A percentile compares a stretch with the other conserved stretches of the same genome.
These are phyloP conservation scores for Megastigmus dorsalis DNA, from an alignment of 2,888 invertebrate genomes.

Conservation along the genomic window DNA sequence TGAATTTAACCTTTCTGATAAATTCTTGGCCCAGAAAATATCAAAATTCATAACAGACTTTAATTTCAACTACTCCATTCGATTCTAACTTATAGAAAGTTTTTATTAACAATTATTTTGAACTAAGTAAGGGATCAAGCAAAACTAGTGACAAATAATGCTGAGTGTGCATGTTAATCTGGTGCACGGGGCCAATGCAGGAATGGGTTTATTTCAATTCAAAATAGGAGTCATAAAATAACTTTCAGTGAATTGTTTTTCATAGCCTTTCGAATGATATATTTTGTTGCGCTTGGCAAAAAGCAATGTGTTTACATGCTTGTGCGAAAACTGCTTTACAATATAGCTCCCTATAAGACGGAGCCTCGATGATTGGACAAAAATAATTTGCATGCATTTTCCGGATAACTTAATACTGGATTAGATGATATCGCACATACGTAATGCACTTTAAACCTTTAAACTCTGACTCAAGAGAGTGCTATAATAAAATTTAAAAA, in stretches of 20 bases:
- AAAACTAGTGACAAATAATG: constrained; percentile 27
- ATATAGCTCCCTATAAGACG: constrained; percentile 42
- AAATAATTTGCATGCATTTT: constrained; percentile 43
- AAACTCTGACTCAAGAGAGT: background rate
- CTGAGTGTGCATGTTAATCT: constrained; percentile 23
- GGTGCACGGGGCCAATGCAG: constrained; percentile 36
- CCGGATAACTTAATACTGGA: constrained; percentile 15
- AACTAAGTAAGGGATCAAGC: constrained; percentile 6
- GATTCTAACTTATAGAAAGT: background rate
- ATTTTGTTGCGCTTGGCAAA: constrained; percentile 47
- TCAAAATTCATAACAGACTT: background rate
- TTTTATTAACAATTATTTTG: background rate
- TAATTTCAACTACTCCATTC: background rate
- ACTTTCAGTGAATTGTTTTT: constrained; percentile 16
- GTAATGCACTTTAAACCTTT: background rate
- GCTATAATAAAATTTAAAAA: constrained; percentile 2
- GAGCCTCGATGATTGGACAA: constrained; percentile 5
- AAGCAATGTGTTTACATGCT: constrained; percentile 39
- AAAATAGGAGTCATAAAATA: too few relatives aligned
- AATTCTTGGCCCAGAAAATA: constrained; percentile 12
- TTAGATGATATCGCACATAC: constrained; percentile 19
- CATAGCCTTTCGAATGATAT: constrained; percentile 29
- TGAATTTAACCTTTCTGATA: background rate
- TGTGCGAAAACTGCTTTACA: constrained; percentile 24
- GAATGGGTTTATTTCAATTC: constrained; percentile 13